phyloP scores from a whole-genome alignment of 2,797 vertebrate genomes.

The Ficedula albicollis region DNA sequence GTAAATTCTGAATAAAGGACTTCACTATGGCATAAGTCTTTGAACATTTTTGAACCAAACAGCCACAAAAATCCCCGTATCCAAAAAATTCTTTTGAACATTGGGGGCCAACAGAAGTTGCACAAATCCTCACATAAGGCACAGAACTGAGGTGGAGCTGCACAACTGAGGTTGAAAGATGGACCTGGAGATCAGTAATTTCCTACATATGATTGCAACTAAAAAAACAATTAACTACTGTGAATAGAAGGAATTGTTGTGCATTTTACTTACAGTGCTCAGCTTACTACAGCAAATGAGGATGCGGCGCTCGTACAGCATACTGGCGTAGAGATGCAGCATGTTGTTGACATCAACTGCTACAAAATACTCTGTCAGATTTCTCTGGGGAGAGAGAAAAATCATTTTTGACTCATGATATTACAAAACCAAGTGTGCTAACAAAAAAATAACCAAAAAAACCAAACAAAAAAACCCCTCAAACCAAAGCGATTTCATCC shows the following conservation, averaged over 20 bases:
- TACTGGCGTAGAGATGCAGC: slow-evolving; percentile 97
- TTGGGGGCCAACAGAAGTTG: not conserved
- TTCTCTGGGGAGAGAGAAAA: slow-evolving; percentile 84
- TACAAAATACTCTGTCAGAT: slow-evolving; percentile 97
- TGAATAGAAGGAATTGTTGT: not conserved
- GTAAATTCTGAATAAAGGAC: slow-evolving; percentile 3
- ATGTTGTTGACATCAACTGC: slow-evolving; percentile 99
- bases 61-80: not conserved
- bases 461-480: accelerated
- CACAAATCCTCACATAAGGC: not conserved
- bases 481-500: not conserved
- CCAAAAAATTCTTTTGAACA: not conserved
- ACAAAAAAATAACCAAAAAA: not conserved
- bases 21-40: not conserved
- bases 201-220: not conserved
- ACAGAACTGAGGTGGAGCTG: not conserved
- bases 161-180: not conserved
- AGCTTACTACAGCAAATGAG: slow-evolving; percentile 97
- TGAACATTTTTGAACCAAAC: not conserved
- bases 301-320: slow-evolving; percentile 95
- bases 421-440: slow-evolving; percentile 14
- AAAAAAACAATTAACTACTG: not conserved
- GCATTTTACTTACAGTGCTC: slow-evolving; percentile 90
- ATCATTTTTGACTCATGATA: slow-evolving; percentile 39
- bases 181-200: not conserved